phyloP scores from a whole-genome alignment of 2,797 vertebrate species.

The Emys orbicularis region DNA sequence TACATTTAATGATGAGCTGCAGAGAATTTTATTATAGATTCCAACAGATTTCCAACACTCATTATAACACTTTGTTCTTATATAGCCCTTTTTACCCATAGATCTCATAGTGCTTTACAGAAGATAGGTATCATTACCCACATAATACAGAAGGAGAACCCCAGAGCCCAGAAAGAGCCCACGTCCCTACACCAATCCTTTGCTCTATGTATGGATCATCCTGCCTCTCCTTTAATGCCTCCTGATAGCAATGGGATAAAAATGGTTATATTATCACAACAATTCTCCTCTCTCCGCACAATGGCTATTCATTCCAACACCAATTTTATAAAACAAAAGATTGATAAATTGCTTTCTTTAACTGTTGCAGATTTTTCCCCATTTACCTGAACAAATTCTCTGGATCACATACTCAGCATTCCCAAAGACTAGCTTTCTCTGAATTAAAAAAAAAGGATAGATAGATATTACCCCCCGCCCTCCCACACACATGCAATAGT shows the following conservation, averaged over 20 bases:
- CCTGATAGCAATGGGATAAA: neutral
- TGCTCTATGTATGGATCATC: neutral
- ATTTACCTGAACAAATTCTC: neutral
- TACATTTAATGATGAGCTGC: neutral
- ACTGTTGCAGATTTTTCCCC: neutral
- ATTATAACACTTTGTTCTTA: slow-evolving; percentile 10
- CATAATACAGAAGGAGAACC: rapidly evolving
- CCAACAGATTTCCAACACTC: neutral
- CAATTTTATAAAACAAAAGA: neutral
- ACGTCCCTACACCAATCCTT: rapidly evolving
- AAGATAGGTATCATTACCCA: rapidly evolving
- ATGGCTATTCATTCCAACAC: neutral
- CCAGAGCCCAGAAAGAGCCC: rapidly evolving
- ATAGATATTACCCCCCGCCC: neutral
- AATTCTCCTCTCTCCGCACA: rapidly evolving
- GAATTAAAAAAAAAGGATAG: neutral
- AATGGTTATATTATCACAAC: neutral
- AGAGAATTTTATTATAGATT: neutral
- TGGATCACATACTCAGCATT: neutral
- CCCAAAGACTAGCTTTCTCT: neutral
- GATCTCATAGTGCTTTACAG: neutral
- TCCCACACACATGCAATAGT: neutral
- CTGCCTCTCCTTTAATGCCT: neutral
- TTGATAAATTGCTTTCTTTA: rapidly evolving
- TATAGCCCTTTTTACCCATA: neutral